Base-by-base conservation (phyloP, 2,888 invertebrate genomes). In the Drosophila prostipennis region DNA sequence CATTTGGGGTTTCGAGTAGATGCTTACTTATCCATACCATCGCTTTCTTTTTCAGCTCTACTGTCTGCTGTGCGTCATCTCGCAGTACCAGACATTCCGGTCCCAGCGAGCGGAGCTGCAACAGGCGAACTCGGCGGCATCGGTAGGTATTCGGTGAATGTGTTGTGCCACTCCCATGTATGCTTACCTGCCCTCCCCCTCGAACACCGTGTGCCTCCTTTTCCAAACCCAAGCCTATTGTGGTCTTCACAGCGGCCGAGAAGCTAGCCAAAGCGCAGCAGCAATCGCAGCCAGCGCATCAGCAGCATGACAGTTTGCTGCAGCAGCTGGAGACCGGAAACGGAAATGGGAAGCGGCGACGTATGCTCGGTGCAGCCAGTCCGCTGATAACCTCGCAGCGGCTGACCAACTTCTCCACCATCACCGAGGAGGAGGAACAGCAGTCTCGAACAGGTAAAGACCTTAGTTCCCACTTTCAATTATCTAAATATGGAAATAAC, bases 81-180 rank as follows among this genome's bases (percentile, higher is more conserved):
- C 97, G 5, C 97, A 97, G 91, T 96, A 96, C 89, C 97, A 97
- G 92, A 96, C 96, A 89, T 95, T 96, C 88, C 92, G 93, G 68
- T 94, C 94, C 1, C 77, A 84, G 11, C 75, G 63, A 0, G 51
- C 67, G 32, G 73, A 7, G 96, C 96, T 6, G 51, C 76, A 49
- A 11, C 76, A 65, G 23, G 72, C 80, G 45, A 59, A 93, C 11
- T 52, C 64, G 13, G 16, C 64, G 96, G 54, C 96, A 96, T 19
- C 95, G 95, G 77, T 49, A 95, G 72, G 90, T 77, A 58, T 74
- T 45, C 43, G 42, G 52, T 48, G 48, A 53, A 46, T 59, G 54
- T 46, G 51, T 52, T 54, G 48, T 49, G 48, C 61, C 37, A 32
- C 32, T 26, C 40, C 54, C 53, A 63, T 26, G 23, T 68, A 52